Conservation (phyloP, 2,113 vertebrate genomes). For the Sitta europaea region DNA sequence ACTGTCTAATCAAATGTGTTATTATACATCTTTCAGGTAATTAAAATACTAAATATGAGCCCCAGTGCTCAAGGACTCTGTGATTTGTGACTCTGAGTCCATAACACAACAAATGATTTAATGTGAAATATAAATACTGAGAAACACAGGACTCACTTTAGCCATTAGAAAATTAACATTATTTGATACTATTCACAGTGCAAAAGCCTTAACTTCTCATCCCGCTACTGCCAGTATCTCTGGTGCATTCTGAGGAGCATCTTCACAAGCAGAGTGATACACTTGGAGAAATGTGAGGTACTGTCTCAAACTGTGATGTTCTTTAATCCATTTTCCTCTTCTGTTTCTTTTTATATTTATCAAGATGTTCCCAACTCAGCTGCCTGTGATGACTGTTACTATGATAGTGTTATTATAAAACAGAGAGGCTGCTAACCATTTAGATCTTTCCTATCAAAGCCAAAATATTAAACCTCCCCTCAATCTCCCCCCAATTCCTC, state of each 20-base stretch:
- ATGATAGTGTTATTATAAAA: neutral
- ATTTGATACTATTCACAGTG: neutral
- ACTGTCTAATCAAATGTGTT: neutral
- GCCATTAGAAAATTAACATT: neutral
- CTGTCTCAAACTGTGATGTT: neutral
- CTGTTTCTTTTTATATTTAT: neutral
- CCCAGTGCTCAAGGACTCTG: neutral
- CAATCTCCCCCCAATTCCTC: rapidly evolving
- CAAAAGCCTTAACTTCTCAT: neutral
- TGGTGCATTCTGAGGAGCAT: neutral
- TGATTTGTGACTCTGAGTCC: neutral
- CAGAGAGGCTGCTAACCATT: neutral
- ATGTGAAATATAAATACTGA: neutral
- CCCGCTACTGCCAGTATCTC: neutral
- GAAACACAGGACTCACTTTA: neutral
- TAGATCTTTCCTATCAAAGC: neutral
- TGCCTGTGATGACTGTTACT: neutral
- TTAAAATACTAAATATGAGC: neutral
- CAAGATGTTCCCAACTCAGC: neutral
- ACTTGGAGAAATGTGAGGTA: neutral
- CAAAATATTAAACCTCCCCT: neutral
- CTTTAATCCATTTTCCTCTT: neutral
- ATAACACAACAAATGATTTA: neutral
- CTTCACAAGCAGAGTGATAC: neutral
- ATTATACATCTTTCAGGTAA: neutral